Percentiles rank a stretch among this genome's conserved stretches.
Evolutionary conservation across 2,113 vertebrate species (phyloP).

Genomic region (Asarcornis scutulata): DNA sequence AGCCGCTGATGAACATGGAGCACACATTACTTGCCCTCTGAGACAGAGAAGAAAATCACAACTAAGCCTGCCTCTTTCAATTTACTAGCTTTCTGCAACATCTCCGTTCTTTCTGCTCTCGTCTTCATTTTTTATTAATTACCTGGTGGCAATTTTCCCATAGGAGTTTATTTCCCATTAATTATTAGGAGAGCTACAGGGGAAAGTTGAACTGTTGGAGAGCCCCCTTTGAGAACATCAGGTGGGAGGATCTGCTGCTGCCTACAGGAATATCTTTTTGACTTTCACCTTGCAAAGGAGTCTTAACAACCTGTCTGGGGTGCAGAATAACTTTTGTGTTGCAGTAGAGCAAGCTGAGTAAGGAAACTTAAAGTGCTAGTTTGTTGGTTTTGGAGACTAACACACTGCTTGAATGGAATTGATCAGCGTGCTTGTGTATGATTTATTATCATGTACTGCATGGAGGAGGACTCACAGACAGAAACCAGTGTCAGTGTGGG

Average conservation of each 20-base stretch:
- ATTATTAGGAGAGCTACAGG: constrained; percentile 39
- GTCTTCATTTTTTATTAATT: constrained; percentile 66
- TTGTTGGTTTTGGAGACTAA: constrained; percentile 37
- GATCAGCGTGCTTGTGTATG: neutral
- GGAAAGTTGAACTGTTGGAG: neutral
- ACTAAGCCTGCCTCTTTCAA: neutral
- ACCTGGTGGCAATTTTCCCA: constrained; percentile 33
- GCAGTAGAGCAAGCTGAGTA: neutral
- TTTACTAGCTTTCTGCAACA: constrained; percentile 27
- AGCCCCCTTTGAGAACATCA: constrained; percentile 21
- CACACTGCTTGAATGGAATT: neutral
- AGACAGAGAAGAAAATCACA: constrained; percentile 1
- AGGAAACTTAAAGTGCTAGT: constrained; percentile 35
- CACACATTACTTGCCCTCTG: accelerated
- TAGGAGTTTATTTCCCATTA: constrained; percentile 32
- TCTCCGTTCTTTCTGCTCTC: neutral
- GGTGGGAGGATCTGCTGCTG: constrained; percentile 9
- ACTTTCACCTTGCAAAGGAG: constrained; percentile 12
- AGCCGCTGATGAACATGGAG: neutral
- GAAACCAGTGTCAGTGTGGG: neutral
- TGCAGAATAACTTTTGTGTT: neutral
- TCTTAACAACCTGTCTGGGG: constrained; percentile 15
- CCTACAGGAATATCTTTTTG: constrained; percentile 6
- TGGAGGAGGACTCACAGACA: constrained; percentile 3
- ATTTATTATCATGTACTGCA: constrained; percentile 19